These are phyloP conservation scores for Eulemur coronatus DNA, from an alignment of 2,797 vertebrate species.

Conservation along the genomic window DNA sequence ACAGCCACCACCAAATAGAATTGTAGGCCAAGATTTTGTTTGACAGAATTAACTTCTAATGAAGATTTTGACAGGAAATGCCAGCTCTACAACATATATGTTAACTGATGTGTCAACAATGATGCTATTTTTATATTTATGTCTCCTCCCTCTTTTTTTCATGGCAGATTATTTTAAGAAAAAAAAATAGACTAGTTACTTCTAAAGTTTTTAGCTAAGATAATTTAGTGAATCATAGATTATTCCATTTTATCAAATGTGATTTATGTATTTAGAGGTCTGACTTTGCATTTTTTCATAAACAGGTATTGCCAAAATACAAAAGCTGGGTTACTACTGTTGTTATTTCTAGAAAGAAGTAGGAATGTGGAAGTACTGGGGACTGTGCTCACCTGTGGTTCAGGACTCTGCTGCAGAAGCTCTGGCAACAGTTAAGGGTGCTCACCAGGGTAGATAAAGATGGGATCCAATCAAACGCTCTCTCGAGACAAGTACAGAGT, in stretches of 20 bases:
- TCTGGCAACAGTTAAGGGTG: background rate
- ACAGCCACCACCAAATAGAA: conserved; percentile 69
- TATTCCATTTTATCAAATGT: background rate
- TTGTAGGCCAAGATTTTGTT: conserved; percentile 52
- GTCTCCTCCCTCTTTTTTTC: background rate
- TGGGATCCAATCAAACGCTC: background rate
- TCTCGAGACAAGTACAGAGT: background rate
- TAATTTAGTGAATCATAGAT: background rate
- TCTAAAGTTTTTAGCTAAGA: background rate
- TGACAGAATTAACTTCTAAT: conserved; percentile 55
- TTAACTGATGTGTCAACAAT: background rate
- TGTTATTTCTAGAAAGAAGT: background rate
- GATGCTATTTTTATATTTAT: background rate
- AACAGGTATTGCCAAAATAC: background rate
- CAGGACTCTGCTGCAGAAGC: background rate
- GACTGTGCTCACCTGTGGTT: background rate
- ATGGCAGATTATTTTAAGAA: background rate
- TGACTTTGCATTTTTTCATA: background rate
- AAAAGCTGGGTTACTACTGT: background rate
- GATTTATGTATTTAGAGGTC: background rate
- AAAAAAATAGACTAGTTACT: background rate
- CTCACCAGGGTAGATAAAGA: background rate
- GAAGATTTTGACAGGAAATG: background rate
- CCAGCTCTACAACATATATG: background rate
- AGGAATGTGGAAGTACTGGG: background rate